A percentile compares a stretch with the other conserved stretches of the same genome.
phyloP scores from a whole-genome alignment of 2,113 vertebrate genomes.

The Erythrolamprus reginae region DNA sequence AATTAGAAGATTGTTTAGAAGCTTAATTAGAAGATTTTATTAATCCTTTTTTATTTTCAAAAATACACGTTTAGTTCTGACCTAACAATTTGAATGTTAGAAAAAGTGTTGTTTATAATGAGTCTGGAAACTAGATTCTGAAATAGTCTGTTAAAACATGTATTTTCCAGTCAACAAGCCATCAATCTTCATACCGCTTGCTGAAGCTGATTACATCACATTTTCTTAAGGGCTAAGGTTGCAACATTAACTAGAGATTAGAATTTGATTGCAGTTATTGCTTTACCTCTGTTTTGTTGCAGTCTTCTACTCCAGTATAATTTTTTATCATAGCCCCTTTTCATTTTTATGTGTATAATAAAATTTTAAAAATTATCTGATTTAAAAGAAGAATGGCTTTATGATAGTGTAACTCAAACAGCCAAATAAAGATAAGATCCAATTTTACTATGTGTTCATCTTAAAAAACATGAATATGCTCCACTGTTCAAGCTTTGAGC shows the following conservation, averaged over 20 bases:
- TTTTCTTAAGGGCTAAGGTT: background rate
- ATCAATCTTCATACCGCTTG: background rate
- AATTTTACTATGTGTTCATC: background rate
- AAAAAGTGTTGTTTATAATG: background rate
- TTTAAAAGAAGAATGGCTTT: background rate
- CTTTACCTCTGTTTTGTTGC: background rate
- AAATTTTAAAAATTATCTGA: background rate
- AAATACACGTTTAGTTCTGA: background rate
- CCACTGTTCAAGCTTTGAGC: background rate
- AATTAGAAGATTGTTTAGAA: background rate
- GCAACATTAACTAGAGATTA: background rate
- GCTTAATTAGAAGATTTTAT: background rate
- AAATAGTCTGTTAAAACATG: background rate
- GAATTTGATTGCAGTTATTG: background rate
- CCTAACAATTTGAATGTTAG: background rate
- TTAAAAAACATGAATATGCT: background rate
- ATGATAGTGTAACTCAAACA: background rate
- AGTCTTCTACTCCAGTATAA: background rate
- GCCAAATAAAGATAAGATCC: background rate
- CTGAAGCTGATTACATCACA: background rate
- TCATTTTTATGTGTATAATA: background rate
- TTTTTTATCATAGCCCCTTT: background rate
- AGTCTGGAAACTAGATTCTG: background rate
- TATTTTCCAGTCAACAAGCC: background rate
- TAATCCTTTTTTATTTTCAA: background rate